Conservation (phyloP, 1,140 invertebrate genomes). For the Drosophila teissieri region DNA sequence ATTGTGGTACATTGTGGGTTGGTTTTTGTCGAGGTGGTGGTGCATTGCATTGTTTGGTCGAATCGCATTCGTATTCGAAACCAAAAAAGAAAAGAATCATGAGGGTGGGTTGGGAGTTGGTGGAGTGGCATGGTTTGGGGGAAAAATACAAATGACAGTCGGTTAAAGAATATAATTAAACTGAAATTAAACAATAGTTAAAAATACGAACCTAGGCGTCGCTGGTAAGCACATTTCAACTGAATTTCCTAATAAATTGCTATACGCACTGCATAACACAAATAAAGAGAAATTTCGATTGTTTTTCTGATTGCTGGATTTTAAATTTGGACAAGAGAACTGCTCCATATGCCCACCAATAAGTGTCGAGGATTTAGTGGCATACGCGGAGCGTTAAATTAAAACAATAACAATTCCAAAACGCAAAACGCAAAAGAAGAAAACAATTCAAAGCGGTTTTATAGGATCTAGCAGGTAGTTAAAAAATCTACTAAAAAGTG, state of each 20-base stretch:
- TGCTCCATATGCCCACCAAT: conserved; percentile 13
- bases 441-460: conserved; percentile 5
- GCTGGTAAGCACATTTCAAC: conserved; percentile 84
- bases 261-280: conserved; percentile 79
- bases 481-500: conserved; percentile 6
- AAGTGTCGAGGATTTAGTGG: conserved; percentile 38
- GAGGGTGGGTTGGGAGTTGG: conserved; percentile 13
- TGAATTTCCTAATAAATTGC: conserved; percentile 84
- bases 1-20: conserved; percentile 20
- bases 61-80: conserved; percentile 42
- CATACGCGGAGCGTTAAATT: conserved; percentile 6
- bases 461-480: not conserved
- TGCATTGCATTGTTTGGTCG: conserved; percentile 38
- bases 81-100: conserved; percentile 68
- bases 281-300: conserved; percentile 70
- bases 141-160: conserved; percentile 38
- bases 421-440: conserved; percentile 4
- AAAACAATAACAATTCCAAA: conserved; percentile 4
- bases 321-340: conserved; percentile 27
- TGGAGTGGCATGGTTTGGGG: conserved; percentile 10
- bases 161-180: conserved; percentile 43
- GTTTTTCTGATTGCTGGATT: conserved; percentile 42
- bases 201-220: conserved; percentile 80
- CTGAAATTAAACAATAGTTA: conserved; percentile 27
- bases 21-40: conserved; percentile 31